Evolutionary conservation across 2,113 vertebrate species (phyloP).

Genomic region (Thunnus thynnus): DNA sequence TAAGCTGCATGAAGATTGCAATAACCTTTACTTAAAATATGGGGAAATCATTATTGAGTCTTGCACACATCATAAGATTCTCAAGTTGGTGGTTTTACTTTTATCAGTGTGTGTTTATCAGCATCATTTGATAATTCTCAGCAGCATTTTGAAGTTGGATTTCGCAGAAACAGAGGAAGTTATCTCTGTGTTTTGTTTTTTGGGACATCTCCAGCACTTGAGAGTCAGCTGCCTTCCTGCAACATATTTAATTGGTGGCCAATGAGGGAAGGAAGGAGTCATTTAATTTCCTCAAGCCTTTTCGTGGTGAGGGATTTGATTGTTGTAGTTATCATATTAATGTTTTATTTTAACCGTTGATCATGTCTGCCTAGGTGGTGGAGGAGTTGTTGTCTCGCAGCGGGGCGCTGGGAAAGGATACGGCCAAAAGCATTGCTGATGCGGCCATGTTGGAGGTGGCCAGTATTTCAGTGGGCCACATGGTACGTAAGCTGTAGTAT

Average conservation of each 20-base stretch:
- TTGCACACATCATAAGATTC: neutral
- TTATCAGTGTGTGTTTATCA: neutral
- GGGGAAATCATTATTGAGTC: neutral
- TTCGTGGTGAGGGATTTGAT: neutral
- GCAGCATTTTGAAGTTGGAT: neutral
- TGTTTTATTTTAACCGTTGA: neutral
- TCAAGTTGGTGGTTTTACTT: neutral
- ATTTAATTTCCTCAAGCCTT: neutral
- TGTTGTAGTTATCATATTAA: neutral
- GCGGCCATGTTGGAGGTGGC: conserved; percentile 99
- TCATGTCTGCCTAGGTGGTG: conserved; percentile 87
- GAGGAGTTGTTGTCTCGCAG: conserved; percentile 94
- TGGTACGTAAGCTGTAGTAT: conserved; percentile 83
- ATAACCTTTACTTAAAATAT: neutral
- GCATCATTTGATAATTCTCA: neutral
- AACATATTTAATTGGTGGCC: neutral
- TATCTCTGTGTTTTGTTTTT: neutral
- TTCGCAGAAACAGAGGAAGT: neutral
- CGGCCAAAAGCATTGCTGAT: conserved; percentile 91
- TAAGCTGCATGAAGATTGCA: conserved; percentile 74
- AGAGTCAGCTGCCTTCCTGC: neutral
- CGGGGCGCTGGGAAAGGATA: conserved; percentile 89
- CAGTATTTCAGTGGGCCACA: conserved; percentile 92
- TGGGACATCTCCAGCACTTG: neutral
- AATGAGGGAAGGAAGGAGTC: neutral